A percentile compares a stretch with the other conserved stretches of the same genome.
These are phyloP conservation scores for Eumaeus atala DNA, from an alignment of 1,140 invertebrate species.

Conservation along the genomic window DNA sequence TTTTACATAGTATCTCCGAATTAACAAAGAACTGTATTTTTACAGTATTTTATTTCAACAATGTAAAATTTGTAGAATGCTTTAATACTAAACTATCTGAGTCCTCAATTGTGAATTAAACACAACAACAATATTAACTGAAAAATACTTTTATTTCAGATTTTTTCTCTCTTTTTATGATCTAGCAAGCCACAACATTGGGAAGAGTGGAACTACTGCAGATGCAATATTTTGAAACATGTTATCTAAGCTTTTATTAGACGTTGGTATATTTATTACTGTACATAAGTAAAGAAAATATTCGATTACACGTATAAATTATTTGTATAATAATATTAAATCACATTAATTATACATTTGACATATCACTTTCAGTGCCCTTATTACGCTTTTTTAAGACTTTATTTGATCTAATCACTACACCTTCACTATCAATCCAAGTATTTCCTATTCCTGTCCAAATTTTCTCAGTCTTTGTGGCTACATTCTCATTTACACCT, in stretches of 20 bases:
- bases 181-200: slow-evolving; percentile 31
- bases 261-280: too few species aligned
- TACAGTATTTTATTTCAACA: too few species aligned
- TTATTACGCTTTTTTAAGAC: background rate
- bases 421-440: slow-evolving; percentile 38
- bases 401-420: slow-evolving; percentile 21
- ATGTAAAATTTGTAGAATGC: too few species aligned
- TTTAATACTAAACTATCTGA: too few species aligned
- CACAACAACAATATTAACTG: too few species aligned
- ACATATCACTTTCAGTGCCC: background rate
- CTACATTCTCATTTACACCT: slow-evolving; percentile 14
- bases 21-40: too few species aligned
- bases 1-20: too few species aligned
- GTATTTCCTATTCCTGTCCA: slow-evolving; percentile 30
- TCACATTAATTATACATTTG: background rate
- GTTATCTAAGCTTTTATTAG: too few species aligned
- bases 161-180: slow-evolving; percentile 50
- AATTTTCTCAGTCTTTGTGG: slow-evolving; percentile 17
- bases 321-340: background rate
- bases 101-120: too few species aligned
- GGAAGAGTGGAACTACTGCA: slow-evolving; percentile 32
- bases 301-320: too few species aligned
- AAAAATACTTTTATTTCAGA: slow-evolving; percentile 27
- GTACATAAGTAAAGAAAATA: too few species aligned
- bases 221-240: background rate